Percentiles rank a stretch among this genome's conserved stretches.
Evolutionary conservation across 2,113 vertebrate species (phyloP).

Genomic region (Passer domesticus): DNA sequence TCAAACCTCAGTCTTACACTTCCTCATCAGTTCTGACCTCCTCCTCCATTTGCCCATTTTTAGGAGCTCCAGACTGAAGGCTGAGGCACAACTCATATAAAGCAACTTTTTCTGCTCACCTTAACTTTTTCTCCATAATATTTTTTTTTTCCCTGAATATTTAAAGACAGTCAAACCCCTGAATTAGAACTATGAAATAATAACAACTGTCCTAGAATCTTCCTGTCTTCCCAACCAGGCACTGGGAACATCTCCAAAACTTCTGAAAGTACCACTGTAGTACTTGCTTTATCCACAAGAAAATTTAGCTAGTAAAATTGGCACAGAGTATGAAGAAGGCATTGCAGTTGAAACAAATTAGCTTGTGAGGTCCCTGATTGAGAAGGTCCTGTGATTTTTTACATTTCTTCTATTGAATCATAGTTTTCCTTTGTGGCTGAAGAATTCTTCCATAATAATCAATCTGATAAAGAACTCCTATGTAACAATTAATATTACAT

Average conservation of each 20-base stretch:
- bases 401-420: fast-evolving
- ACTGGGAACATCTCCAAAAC: neutral
- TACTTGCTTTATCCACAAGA: neutral
- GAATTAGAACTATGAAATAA: neutral
- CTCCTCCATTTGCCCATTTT: neutral
- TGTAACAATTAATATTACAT: neutral
- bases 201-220: neutral
- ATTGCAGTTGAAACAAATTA: neutral
- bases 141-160: neutral
- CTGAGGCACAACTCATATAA: neutral
- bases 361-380: neutral
- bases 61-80: neutral
- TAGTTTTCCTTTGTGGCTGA: neutral
- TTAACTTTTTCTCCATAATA: neutral
- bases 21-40: neutral
- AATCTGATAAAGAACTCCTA: neutral
- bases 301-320: neutral
- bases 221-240: neutral
- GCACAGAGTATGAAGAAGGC: neutral
- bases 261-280: neutral
- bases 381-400: neutral
- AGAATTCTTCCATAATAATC: neutral
- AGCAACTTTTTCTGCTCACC: neutral
- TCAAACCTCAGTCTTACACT: neutral
- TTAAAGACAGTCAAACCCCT: neutral